Evolutionary conservation across 23 tunicate genomes (phyloP), one percentile per base, ranked within the genome.

Genomic region (Clavelina lepadiformis): DNA sequence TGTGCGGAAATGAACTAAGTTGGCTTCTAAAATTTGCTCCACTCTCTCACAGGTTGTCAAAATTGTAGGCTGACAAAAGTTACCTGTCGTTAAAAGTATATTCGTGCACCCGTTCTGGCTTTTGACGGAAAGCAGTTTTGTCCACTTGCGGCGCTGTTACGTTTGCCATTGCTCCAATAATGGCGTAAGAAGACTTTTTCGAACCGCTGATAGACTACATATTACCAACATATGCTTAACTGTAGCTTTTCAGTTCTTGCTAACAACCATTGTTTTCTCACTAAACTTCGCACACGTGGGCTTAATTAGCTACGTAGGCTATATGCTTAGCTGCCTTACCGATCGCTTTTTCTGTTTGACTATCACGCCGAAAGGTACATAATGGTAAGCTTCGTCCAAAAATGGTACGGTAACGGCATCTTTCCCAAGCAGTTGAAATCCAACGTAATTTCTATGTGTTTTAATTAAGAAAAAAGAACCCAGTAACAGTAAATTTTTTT

Each of bases 311-410:
- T n/a, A n/a, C n/a, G n/a, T n/a, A n/a, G n/a, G n/a, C n/a, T n/a
- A n/a, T n/a, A n/a, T n/a, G n/a, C n/a, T n/a, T n/a, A n/a, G n/a
- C n/a, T n/a, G n/a, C n/a, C 59, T 84, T 71, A 86, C 95, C 69
- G 74, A 13, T 45, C 52, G 28, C 46, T 71, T 71, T 3, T 56
- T 51, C 61, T 68, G 79, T 65, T 87, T 87, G 2, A 79, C 87
- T 28, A 87, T 35, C 35, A 87, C 87, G 6, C 96, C 96, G 38
- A 87, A 87, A 36, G 96, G 96, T 13, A 87, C 87, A 47, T 60
- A 65, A 60, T 87, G 96, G 68, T 79, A 87, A 31, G 87, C 96
- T 67, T 87, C 96, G 56, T 87, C 96, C 3, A 87, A 68, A 62
- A 87, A 87, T 5, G 96, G 96, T 20, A 87, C 82, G 4, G 87